Conservation (phyloP, 2,888 invertebrate species). For the Margaritifera margaritifera region DNA sequence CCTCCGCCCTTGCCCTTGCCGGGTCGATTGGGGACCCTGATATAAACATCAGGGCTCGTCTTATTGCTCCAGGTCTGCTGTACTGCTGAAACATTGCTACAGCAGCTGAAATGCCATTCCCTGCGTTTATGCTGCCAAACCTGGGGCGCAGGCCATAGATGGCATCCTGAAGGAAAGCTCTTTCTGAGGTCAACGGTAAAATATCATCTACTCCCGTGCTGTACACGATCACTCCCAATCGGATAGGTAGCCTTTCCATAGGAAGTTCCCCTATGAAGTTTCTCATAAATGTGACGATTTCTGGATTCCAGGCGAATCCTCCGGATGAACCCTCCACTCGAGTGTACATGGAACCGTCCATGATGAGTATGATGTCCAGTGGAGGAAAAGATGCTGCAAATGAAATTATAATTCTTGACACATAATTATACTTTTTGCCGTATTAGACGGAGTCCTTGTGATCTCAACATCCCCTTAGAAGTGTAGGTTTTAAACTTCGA, state of each 20-base stretch:
- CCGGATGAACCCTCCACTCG: conserved; percentile 24
- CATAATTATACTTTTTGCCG: too few species aligned
- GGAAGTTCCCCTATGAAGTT: conserved; percentile 21
- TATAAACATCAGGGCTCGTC: conserved; percentile 25
- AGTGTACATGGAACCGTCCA: conserved; percentile 25
- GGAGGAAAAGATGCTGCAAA: too few species aligned
- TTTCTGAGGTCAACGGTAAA: conserved; percentile 26
- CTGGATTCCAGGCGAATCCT: conserved; percentile 28
- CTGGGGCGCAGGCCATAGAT: conserved; percentile 27
- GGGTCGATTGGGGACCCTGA: conserved; percentile 22
- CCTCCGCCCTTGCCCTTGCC: conserved; percentile 19
- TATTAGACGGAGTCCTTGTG: too few species aligned
- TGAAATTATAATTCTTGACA: too few species aligned
- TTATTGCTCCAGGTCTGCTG: conserved; percentile 32
- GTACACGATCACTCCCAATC: conserved; percentile 34
- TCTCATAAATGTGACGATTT: conserved; percentile 25
- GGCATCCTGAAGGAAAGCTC: conserved; percentile 17
- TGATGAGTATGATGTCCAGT: conserved; percentile 29
- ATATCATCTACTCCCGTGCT: conserved; percentile 32
- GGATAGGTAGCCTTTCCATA: conserved; percentile 23
- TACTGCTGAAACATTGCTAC: conserved; percentile 36
- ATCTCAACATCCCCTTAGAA: too few species aligned
- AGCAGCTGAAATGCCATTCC: conserved; percentile 32
- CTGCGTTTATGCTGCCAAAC: conserved; percentile 30
- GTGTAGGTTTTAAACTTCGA: too few species aligned